A percentile compares a stretch with the other conserved stretches of the same genome.
Evolutionary conservation across 2,113 vertebrate genomes (phyloP).

Genomic region (Leucosticte australis): DNA sequence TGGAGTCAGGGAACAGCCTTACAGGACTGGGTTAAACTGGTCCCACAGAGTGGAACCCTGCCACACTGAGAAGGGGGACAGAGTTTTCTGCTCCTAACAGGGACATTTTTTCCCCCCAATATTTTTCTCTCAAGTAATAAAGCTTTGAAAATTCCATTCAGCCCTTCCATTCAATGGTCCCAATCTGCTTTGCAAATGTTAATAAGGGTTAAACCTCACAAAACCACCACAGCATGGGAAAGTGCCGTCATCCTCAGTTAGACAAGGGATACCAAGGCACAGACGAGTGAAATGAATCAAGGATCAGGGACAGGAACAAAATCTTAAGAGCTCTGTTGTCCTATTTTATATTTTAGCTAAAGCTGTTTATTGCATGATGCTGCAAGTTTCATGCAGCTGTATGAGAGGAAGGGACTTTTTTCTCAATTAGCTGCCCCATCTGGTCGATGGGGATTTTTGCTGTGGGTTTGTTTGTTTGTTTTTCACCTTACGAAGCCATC

Average conservation of each 20-base stretch:
- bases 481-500: neutral
- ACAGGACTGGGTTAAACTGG: neutral
- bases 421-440: neutral
- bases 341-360: neutral
- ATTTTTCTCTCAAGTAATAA: slow-evolving; percentile 19
- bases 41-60: neutral
- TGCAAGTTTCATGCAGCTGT: neutral
- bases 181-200: slow-evolving; percentile 30
- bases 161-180: neutral
- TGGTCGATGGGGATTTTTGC: neutral
- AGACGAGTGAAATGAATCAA: neutral
- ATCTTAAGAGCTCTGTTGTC: neutral
- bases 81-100: neutral
- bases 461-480: neutral
- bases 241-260: neutral
- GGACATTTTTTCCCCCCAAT: neutral
- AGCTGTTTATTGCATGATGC: neutral
- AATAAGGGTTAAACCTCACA: slow-evolving; percentile 32
- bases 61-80: neutral
- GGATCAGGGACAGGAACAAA: neutral
- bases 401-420: neutral
- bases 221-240: neutral
- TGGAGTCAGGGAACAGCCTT: neutral
- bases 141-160: neutral
- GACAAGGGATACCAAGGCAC: neutral